phyloP scores from a whole-genome alignment of 2,113 vertebrate genomes.

The Amphiprion ocellaris region DNA sequence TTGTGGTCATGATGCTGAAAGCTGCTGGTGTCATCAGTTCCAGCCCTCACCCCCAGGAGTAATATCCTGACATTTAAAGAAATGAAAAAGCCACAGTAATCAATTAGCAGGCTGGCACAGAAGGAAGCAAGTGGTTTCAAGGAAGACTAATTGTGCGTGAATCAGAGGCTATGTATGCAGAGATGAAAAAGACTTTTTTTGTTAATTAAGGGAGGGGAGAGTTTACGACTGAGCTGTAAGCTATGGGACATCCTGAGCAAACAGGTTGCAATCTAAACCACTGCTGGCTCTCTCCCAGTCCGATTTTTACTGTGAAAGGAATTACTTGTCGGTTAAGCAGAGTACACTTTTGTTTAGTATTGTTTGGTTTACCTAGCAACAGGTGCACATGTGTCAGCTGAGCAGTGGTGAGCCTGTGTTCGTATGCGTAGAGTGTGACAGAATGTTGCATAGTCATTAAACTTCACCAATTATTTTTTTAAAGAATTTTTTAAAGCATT shows the following conservation, averaged over 20 bases:
- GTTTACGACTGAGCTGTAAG: constrained; percentile 66
- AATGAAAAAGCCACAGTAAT: constrained; percentile 63
- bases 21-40: constrained; percentile 70
- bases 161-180: constrained; percentile 70
- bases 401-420: neutral
- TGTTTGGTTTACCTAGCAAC: constrained; percentile 73
- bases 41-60: constrained; percentile 30
- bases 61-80: constrained; percentile 53
- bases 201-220: constrained; percentile 70
- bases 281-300: constrained; percentile 20
- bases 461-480: neutral
- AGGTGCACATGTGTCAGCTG: constrained; percentile 42
- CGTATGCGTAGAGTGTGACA: neutral
- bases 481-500: too few relatives aligned
- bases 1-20: constrained; percentile 47
- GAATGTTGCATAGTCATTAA: constrained; percentile 11
- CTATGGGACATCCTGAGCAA: constrained; percentile 57
- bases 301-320: constrained; percentile 17
- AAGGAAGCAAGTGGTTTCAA: constrained; percentile 64
- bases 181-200: constrained; percentile 71
- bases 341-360: constrained; percentile 47
- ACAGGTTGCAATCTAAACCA: constrained; percentile 22
- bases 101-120: constrained; percentile 62
- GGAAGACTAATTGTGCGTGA: constrained; percentile 64
- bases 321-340: constrained; percentile 12